Evolutionary conservation across 2,888 invertebrate species (phyloP).

Genomic region (Campoplex capitator): DNA sequence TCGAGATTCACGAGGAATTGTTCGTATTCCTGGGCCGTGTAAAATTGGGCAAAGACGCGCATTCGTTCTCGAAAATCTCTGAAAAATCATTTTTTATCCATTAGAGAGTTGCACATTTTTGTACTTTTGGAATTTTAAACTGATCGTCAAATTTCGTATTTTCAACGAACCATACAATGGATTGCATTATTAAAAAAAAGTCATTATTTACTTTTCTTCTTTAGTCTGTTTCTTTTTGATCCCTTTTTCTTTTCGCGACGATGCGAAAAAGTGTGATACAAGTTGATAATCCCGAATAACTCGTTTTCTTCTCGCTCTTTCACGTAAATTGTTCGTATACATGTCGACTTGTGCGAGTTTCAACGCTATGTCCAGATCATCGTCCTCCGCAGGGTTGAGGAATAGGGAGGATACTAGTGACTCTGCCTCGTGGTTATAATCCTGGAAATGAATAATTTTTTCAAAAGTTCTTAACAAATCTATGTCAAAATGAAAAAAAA

Average conservation of each 20-base stretch:
- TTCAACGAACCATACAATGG: background rate
- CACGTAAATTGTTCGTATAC: conserved; percentile 93
- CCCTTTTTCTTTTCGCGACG: conserved; percentile 86
- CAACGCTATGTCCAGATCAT: conserved; percentile 94
- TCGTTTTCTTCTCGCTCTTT: conserved; percentile 94
- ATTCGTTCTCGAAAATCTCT: conserved; percentile 94
- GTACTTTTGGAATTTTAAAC: background rate
- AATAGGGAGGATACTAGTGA: conserved; percentile 94
- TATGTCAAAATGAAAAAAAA: background rate
- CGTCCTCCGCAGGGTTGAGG: conserved; percentile 92
- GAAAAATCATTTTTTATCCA: conserved; percentile 64
- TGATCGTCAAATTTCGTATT: background rate
- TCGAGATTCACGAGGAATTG: conserved; percentile 91
- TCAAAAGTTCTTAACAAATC: background rate
- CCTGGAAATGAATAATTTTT: conserved; percentile 86
- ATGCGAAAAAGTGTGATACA: conserved; percentile 93
- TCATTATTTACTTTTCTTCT: conserved; percentile 89
- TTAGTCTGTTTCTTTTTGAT: conserved; percentile 89
- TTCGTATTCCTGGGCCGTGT: conserved; percentile 93
- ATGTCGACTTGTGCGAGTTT: conserved; percentile 97
- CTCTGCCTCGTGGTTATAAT: conserved; percentile 97
- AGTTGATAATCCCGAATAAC: conserved; percentile 96
- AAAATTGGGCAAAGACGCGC: conserved; percentile 94
- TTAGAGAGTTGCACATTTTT: background rate
- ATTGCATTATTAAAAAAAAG: background rate